Conservation (phyloP, 2,797 vertebrate genomes). For the Hybognathus amarus region DNA sequence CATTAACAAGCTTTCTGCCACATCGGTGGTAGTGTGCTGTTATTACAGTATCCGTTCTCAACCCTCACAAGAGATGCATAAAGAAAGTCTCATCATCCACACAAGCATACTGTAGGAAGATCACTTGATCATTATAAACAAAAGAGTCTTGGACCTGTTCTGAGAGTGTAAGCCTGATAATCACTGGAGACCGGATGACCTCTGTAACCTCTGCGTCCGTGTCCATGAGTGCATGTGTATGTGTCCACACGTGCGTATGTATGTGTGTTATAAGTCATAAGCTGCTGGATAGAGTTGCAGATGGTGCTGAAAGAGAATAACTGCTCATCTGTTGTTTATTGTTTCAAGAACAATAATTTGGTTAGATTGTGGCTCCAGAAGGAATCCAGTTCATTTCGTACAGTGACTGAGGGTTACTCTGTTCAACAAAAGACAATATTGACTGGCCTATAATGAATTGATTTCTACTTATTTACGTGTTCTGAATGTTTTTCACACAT, state of each 20-base stretch:
- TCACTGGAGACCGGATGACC: conserved; percentile 51
- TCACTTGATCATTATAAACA: conserved; percentile 51
- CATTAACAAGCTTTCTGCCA: conserved; percentile 41
- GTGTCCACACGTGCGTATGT: background rate
- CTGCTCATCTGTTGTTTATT: conserved; percentile 42
- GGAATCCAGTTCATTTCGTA: conserved; percentile 14
- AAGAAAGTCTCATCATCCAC: conserved; percentile 32
- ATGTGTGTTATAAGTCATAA: conserved; percentile 44
- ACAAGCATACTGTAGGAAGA: conserved; percentile 22
- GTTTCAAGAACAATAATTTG: conserved; percentile 48
- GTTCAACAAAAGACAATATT: conserved; percentile 23
- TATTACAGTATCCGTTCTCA: conserved; percentile 43
- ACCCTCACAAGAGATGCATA: conserved; percentile 27
- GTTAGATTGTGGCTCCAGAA: conserved; percentile 19
- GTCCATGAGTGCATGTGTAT: background rate
- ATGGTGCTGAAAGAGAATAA: conserved; percentile 34
- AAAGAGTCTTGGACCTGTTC: conserved; percentile 21
- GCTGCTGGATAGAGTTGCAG: conserved; percentile 48
- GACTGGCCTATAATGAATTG: conserved; percentile 24
- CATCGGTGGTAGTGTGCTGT: conserved; percentile 25
- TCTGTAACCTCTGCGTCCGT: background rate
- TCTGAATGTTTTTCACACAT: background rate
- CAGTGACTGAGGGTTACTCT: conserved; percentile 4
- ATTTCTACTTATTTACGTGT: background rate
- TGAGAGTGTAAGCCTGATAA: conserved; percentile 44